These are phyloP conservation scores for Euleptes europaea DNA, from an alignment of 2,113 vertebrate species.

Conservation along the genomic window DNA sequence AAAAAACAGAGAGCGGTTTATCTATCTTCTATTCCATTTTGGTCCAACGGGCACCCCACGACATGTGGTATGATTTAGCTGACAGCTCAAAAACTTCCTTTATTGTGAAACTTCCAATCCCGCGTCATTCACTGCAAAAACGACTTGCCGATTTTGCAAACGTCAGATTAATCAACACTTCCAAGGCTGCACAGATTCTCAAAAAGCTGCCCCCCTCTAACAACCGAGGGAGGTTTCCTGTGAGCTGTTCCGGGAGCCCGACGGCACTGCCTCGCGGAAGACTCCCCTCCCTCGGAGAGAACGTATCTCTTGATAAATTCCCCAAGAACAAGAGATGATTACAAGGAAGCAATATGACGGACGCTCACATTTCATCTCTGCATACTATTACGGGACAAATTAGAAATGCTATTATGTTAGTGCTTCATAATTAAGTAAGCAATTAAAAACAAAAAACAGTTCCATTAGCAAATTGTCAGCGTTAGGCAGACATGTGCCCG, in stretches of 20 bases:
- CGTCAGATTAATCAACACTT: slow-evolving; percentile 39
- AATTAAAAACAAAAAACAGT: slow-evolving; percentile 86
- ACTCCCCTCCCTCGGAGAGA: slow-evolving; percentile 71
- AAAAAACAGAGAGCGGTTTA: background rate
- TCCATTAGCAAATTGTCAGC: slow-evolving; percentile 84
- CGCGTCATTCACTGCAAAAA: slow-evolving; percentile 9
- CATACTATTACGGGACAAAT: slow-evolving; percentile 81
- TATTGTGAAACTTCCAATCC: background rate
- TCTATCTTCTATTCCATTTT: background rate
- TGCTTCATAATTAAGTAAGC: slow-evolving; percentile 84
- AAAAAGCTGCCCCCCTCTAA: slow-evolving; percentile 3
- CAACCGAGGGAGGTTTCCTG: slow-evolving; percentile 50
- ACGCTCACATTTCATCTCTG: slow-evolving; percentile 84
- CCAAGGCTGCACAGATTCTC: slow-evolving; percentile 41
- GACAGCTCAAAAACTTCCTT: slow-evolving; percentile 16
- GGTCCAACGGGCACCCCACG: background rate
- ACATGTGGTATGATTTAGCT: slow-evolving; percentile 33
- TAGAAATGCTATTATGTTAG: slow-evolving; percentile 83
- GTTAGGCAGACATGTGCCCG: slow-evolving; percentile 73
- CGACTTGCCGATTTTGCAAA: slow-evolving; percentile 36
- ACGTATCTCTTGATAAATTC: slow-evolving; percentile 75
- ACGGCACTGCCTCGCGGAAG: slow-evolving; percentile 64
- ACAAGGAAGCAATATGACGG: slow-evolving; percentile 74
- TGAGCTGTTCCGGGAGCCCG: slow-evolving; percentile 32
- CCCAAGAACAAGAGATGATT: slow-evolving; percentile 76